phyloP scores from a whole-genome alignment of 2,113 vertebrate species.

The Ciconia stormi region DNA sequence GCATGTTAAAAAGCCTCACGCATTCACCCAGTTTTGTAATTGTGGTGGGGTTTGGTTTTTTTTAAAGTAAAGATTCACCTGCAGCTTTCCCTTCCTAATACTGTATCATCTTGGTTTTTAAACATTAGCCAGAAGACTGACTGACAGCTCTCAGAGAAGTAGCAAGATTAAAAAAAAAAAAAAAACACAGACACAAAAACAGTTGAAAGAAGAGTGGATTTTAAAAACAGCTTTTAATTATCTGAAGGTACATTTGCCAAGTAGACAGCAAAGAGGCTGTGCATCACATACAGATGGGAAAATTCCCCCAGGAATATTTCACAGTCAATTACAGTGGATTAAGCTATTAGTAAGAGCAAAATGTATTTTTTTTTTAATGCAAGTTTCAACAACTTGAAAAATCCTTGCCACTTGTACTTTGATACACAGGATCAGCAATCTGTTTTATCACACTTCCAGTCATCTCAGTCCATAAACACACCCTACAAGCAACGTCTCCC shows the following conservation, averaged over 20 bases:
- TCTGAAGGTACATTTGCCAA: background rate
- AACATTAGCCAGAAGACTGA: background rate
- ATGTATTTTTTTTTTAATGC: background rate
- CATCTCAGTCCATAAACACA: background rate
- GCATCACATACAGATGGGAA: background rate
- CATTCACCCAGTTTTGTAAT: background rate
- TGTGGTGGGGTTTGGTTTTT: background rate
- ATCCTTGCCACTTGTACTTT: background rate
- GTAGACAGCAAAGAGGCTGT: background rate
- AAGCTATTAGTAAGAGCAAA: constrained; percentile 4
- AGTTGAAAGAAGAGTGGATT: background rate
- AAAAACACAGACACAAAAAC: background rate
- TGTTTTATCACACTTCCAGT: background rate
- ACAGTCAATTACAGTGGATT: constrained; percentile 28
- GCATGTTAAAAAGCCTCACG: background rate
- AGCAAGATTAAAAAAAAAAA: background rate
- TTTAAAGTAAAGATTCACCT: background rate
- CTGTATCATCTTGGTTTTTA: background rate
- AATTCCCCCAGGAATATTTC: constrained; percentile 40
- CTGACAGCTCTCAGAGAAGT: background rate
- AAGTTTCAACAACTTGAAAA: constrained; percentile 41
- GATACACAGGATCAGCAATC: background rate
- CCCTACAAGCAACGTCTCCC: background rate
- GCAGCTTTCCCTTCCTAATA: background rate
- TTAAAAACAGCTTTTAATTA: constrained; percentile 43